Evolutionary conservation across 2,113 vertebrate genomes (phyloP).

Genomic region (Oryzias javanicus): DNA sequence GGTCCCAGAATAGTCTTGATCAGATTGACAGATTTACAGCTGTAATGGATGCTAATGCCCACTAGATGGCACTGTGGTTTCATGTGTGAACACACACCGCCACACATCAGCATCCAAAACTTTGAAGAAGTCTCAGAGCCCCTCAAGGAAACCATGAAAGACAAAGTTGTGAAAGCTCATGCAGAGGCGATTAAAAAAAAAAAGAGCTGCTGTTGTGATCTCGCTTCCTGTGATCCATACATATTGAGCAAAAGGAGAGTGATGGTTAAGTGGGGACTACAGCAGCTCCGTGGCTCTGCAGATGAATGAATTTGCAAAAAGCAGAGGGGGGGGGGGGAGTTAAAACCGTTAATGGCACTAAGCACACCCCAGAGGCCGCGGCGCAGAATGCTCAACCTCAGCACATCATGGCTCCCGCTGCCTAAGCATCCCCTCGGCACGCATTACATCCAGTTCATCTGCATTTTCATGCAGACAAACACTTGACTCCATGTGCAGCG

Average conservation of each 20-base stretch:
- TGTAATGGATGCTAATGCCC: slow-evolving; percentile 38
- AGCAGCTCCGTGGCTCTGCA: slow-evolving; percentile 51
- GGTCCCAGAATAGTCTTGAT: no score
- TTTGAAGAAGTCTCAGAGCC: slow-evolving; percentile 57
- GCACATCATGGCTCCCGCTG: slow-evolving; percentile 52
- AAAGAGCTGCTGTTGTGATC: slow-evolving; percentile 69
- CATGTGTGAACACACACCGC: slow-evolving; percentile 13
- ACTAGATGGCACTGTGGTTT: slow-evolving; percentile 76
- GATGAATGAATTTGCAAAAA: slow-evolving; percentile 72
- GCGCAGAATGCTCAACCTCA: slow-evolving; percentile 48
- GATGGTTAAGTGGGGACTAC: slow-evolving; percentile 61
- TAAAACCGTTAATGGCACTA: slow-evolving; percentile 69
- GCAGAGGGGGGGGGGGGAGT: slow-evolving; percentile 45
- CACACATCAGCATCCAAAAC: slow-evolving; percentile 46
- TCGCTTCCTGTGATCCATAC: slow-evolving; percentile 72
- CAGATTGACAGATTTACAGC: background rate
- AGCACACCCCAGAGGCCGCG: slow-evolving; percentile 59
- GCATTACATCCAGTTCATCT: slow-evolving; percentile 54
- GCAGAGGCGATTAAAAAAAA: slow-evolving; percentile 53
- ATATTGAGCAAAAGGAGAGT: slow-evolving; percentile 66
- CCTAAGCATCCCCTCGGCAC: slow-evolving; percentile 39
- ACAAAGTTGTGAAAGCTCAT: slow-evolving; percentile 58
- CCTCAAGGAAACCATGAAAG: slow-evolving; percentile 56
- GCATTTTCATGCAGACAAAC: slow-evolving; percentile 58
- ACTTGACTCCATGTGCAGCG: slow-evolving; percentile 51